Conservation (phyloP, 2,888 invertebrate genomes). For the Acanthoscelides obtectus region DNA sequence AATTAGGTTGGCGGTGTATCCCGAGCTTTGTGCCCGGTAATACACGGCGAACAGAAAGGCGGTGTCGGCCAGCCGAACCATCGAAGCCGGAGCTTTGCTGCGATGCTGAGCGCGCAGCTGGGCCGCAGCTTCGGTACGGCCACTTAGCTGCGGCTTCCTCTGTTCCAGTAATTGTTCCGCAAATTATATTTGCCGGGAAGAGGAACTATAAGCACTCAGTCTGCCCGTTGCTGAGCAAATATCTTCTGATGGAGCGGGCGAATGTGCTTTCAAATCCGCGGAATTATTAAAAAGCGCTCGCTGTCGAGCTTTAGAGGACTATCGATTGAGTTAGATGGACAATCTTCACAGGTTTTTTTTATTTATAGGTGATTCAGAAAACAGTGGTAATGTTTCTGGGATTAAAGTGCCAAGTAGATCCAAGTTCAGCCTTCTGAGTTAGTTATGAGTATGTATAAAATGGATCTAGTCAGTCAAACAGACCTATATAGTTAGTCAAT, state of each 20-base stretch:
- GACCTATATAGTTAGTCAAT: too few species aligned
- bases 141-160: slow-evolving; percentile 47
- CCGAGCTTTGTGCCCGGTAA: slow-evolving; percentile 47
- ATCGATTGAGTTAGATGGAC: background rate
- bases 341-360: too few species aligned
- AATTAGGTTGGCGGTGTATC: slow-evolving; percentile 48
- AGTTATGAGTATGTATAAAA: too few species aligned
- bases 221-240: slow-evolving; percentile 32
- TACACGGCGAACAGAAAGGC: slow-evolving; percentile 45
- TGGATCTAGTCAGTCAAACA: too few species aligned
- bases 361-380: too few species aligned
- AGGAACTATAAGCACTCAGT: slow-evolving; percentile 36
- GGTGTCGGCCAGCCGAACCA: slow-evolving; percentile 32
- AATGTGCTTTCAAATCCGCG: background rate
- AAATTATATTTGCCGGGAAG: slow-evolving; percentile 47
- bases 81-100: slow-evolving; percentile 12
- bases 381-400: too few species aligned
- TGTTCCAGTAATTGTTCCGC: slow-evolving; percentile 46
- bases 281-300: background rate
- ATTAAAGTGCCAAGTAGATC: too few species aligned
- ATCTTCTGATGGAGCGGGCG: slow-evolving; percentile 15
- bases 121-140: slow-evolving; percentile 35
- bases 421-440: too few species aligned
- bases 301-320: background rate
- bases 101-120: slow-evolving; percentile 26